Evolutionary conservation across 2,797 vertebrate genomes (phyloP), one percentile per base, ranked within the genome.

Genomic region (Xenopus petersii): DNA sequence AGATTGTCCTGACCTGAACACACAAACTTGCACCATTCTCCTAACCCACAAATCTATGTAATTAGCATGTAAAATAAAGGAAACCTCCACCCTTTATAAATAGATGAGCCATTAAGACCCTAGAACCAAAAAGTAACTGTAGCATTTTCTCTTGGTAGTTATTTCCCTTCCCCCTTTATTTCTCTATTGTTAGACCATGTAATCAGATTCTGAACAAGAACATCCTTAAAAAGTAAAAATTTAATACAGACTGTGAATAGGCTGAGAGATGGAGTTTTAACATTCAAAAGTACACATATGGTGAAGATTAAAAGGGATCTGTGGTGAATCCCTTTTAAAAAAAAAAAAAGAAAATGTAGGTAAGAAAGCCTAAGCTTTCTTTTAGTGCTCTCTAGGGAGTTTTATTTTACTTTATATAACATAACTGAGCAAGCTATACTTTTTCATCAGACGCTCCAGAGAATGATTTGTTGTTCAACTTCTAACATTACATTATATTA

Each of bases 131-230:
- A 10, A 49, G 2, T 2, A 2, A 49, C 48, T 11, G 48, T 42
- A 42, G 36, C 36, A 42, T 42, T 42, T 42, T 42, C 36, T 42
- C 36, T 4, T 42, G 8, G 36, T 70, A 64, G 62, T 12, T 9
- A 17, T 63, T 64, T 70, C 67, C 36, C 67, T 47, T 75, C 54
- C 26, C 26, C 54, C 16, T 17, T 15, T 67, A 15, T 67, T 54
- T 33, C 55, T 66, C 26, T 61, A 36, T 70, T 75, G 13, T 75
- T 64, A 64, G 64, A 64, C 64, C 55, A 54, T 61, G 55, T 74
- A 74, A 67, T 74, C 74, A 75, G 49, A 64, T 75, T 70, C 16
- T 56, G 74, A 70, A 75, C 56, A 51, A 51, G 74, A 75, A 70
- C 49, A 75, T 64, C 56, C 51, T 70, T 60, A 75, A 64, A 59